Base-by-base conservation (phyloP, 2,888 invertebrate genomes). In the Rutpela maculata region DNA sequence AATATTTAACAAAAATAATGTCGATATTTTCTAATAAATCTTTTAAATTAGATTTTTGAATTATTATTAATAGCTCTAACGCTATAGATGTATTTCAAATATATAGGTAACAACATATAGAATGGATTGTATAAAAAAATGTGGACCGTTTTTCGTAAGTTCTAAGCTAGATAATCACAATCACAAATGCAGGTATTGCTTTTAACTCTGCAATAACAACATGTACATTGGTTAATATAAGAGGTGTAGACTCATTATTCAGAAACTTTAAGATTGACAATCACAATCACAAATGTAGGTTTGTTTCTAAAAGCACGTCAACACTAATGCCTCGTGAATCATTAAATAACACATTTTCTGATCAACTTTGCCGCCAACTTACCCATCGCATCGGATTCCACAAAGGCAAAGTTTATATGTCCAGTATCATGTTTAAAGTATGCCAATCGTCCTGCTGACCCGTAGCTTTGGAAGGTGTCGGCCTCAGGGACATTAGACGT, bases 351-450 rank as follows among this genome's bases (percentile, higher is more conserved):
- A 50, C 50, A 50, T 50, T 50, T 50, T n/a, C 50, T 50, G 50
- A 63, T 26, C 50, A 62, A 72, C 50, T 55, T 31, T 15, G 43
- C 10, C 63, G 19, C 35, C 18, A 18, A 84, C 88, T 88, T 81
- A 89, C 89, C 88, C 88, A 78, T n/a, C n/a, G n/a, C n/a, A n/a
- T 89, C 88, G 70, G 79, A 81, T 75, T 88, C 88, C 19, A 86
- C 80, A 77, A 88, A 89, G 11, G 86, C 88, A 80, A 87, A 83
- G 82, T 89, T 89, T 18, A 89, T 82, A 78, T 89, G 88, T 69
- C 89, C 89, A 62, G 80, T 81, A 75, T 83, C 82, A 66, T 85
- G 85, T 77, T 85, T 87, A 76, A 87, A 87, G 75, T 84, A 85
- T 43, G 84, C 83, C 74, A 82, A 74, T 76, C 80, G 79, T 50